Evolutionary conservation across 2,888 invertebrate species (phyloP).

Genomic region (Caenorhabditis becei): DNA sequence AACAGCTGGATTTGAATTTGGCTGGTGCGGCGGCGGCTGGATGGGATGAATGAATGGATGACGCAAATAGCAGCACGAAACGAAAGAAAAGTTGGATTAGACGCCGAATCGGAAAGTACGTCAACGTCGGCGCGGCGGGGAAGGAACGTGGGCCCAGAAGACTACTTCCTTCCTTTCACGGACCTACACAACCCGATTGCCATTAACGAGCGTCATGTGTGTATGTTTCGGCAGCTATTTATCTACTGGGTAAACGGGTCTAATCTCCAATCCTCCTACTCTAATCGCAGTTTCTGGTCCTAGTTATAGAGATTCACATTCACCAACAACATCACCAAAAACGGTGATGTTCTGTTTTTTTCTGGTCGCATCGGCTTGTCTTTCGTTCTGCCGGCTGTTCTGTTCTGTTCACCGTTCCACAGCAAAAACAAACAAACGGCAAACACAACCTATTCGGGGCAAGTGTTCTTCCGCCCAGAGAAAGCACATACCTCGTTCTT

Average conservation of each 20-base stretch:
- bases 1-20: background rate
- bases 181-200: slow-evolving; percentile 13
- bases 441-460: background rate
- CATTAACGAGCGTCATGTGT: slow-evolving; percentile 32
- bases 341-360: slow-evolving; percentile 5
- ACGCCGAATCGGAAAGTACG: background rate
- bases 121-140: background rate
- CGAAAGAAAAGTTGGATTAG: background rate
- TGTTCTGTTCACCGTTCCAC: background rate
- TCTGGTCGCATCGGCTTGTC: too few species aligned
- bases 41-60: background rate
- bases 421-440: slow-evolving; percentile 38
- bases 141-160: slow-evolving; percentile 10
- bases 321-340: slow-evolving; percentile 7
- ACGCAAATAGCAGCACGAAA: background rate
- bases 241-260: slow-evolving; percentile 2
- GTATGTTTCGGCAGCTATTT: slow-evolving; percentile 1
- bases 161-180: slow-evolving; percentile 21
- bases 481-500: slow-evolving; percentile 39
- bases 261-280: slow-evolving; percentile 1
- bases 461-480: background rate
- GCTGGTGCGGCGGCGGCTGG: too few species aligned
- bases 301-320: slow-evolving; percentile 1
- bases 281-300: slow-evolving; percentile 9
- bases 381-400: too few species aligned